Base-by-base conservation (phyloP, 2,888 invertebrate species). In the Noctua janthe region DNA sequence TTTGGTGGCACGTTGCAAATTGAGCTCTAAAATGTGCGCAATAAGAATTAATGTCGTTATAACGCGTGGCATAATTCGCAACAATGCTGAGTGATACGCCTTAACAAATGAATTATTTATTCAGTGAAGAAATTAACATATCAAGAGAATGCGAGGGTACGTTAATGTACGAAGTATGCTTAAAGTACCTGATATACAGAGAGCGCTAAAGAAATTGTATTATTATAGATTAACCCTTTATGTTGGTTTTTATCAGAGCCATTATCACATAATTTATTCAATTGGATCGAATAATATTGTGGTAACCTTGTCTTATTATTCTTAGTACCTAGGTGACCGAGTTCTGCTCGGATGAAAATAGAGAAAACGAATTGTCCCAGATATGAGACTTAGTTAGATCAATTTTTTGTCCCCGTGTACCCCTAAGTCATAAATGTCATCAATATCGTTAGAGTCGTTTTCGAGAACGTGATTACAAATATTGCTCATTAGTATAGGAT, bases 31-130 rank as follows among this genome's bases (percentile, higher is more conserved):
- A 73, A 49, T 78, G 59, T 62, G 71, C 11, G 54, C 23, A 23
- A 83, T 92, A 94, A 88, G 88, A 88, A 76, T 79, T 84, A 87
- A 88, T 90, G 88, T 90, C 77, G 69, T 76, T 84, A 82, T 76
- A 78, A 56, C 76, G 49, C 70, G 86, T 87, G 72, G 87, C 85
- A 90, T 92, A 94, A 95, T 90, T 87, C 86, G 79, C 94, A 94
- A 94, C 93, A 94, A 93, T 93, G 92, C 90, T 89, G 93, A 94
- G 94, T 94, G 94, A 96, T 95, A 95, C 93, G 94, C 94, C 94
- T 95, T 95, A 95, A 94, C 94, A 95, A 95, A 95, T 95, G 95
- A 96, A 96, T 96, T 96, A 96, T 97, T 97, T 96, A 97, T 96
- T 95, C 96, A 95, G 94, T 90, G 93, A 93, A 94, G 92, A 95